Percentiles rank a stretch among this genome's conserved stretches.
Evolutionary conservation across 1,140 invertebrate species (phyloP).

Genomic region (Amphibalanus amphitrite): DNA sequence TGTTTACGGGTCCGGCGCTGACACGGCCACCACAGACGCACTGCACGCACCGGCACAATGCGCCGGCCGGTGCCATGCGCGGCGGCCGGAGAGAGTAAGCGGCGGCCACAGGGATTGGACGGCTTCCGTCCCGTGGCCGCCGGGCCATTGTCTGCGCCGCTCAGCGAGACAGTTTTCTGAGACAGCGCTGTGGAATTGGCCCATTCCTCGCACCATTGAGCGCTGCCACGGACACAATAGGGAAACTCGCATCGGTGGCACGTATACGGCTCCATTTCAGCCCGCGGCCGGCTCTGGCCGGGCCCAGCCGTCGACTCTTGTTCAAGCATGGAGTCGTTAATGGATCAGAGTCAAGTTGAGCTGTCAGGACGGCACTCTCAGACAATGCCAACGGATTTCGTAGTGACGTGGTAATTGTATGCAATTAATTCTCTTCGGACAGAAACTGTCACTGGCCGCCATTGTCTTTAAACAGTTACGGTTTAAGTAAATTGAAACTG

Average conservation of each 20-base stretch:
- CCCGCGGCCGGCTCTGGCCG: too few species aligned
- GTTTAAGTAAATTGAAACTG: too few species aligned
- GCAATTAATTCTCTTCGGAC: too few species aligned
- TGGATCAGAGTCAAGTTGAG: background rate
- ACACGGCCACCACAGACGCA: background rate
- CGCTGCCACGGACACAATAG: background rate
- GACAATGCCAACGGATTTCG: too few species aligned
- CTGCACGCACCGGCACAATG: background rate
- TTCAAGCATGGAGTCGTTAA: background rate
- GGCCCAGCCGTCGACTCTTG: too few species aligned
- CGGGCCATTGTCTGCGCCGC: background rate
- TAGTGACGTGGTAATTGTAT: too few species aligned
- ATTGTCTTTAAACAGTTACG: too few species aligned
- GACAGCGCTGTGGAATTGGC: background rate
- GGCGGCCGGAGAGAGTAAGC: background rate
- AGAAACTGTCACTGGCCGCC: too few species aligned
- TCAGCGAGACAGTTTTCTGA: background rate
- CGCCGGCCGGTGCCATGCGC: too few species aligned
- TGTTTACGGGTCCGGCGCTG: background rate
- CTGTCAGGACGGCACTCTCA: too few species aligned
- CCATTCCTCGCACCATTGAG: background rate
- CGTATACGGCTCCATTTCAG: background rate
- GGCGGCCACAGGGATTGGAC: background rate
- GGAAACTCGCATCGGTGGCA: background rate
- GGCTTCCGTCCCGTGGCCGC: background rate